Evolutionary conservation across 2,888 invertebrate species (phyloP).

Genomic region (Tipula confusa): DNA sequence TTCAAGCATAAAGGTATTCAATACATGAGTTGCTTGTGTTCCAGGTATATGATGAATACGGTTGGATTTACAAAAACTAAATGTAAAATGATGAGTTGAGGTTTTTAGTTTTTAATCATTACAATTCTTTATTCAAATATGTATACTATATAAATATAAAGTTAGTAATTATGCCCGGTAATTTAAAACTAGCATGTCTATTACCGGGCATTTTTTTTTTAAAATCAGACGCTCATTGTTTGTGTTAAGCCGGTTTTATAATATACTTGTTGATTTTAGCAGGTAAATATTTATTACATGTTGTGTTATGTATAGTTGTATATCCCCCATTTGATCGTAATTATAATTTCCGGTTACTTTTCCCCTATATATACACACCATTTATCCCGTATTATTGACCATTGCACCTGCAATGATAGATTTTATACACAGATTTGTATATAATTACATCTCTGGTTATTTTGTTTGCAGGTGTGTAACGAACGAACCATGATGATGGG

Average conservation of each 20-base stretch:
- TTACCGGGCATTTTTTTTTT: neutral
- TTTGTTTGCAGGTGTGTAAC: neutral
- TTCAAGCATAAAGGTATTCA: neutral
- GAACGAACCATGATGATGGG: neutral
- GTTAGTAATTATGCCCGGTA: neutral
- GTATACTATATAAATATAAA: too few species aligned
- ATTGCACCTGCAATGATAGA: neutral
- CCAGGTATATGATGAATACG: neutral
- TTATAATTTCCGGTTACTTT: neutral
- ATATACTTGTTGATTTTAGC: neutral
- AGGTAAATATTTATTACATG: neutral
- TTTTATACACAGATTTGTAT: neutral
- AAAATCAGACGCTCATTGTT: neutral
- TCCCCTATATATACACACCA: too few species aligned
- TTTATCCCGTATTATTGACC: neutral
- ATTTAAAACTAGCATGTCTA: neutral
- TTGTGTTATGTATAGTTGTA: neutral
- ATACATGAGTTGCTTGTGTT: neutral
- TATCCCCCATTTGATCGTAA: neutral
- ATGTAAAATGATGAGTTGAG: constrained; percentile 3
- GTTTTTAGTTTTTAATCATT: neutral
- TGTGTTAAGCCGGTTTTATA: neutral
- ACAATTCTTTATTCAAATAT: neutral
- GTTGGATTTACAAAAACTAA: neutral
- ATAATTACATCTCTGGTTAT: neutral